These are phyloP conservation scores for Cepaea nemoralis DNA, from an alignment of 1,140 invertebrate species.

Conservation along the genomic window DNA sequence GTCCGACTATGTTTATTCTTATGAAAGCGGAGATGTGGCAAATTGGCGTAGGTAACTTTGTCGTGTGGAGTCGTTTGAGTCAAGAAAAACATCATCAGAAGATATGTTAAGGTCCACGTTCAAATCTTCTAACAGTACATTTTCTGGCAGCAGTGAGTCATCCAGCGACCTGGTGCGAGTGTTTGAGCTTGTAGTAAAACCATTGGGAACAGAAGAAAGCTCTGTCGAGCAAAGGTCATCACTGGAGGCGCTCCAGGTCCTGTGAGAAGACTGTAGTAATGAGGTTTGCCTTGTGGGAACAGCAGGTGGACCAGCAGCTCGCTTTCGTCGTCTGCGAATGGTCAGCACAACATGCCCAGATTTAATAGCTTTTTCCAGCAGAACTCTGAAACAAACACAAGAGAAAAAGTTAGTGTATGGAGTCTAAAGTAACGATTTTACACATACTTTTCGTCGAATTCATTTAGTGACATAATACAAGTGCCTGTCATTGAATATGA, in stretches of 20 bases:
- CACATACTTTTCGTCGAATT: no score
- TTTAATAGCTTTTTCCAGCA: constrained; percentile 53
- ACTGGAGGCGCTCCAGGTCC: constrained; percentile 13
- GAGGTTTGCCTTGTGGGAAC: constrained; percentile 46
- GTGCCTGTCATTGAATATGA: no score
- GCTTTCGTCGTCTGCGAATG: constrained; percentile 52
- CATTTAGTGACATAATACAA: no score
- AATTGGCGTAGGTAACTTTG: constrained; percentile 46
- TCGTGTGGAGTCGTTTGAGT: constrained; percentile 46
- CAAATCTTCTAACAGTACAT: constrained; percentile 4
- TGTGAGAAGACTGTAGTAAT: background rate
- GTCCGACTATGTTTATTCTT: background rate
- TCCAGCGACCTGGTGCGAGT: constrained; percentile 9
- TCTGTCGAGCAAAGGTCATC: background rate
- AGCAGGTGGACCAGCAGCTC: constrained; percentile 52
- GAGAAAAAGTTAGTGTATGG: no score
- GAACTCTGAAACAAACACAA: constrained; percentile 43
- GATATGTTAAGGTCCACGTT: constrained; percentile 47
- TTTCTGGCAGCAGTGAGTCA: background rate
- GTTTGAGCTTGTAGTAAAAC: background rate
- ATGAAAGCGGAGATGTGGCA: constrained; percentile 36
- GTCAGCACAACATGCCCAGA: constrained; percentile 58
- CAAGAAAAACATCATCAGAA: constrained; percentile 48
- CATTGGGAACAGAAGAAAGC: background rate
- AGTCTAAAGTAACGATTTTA: no score